Conservation (phyloP, 2,888 invertebrate species). For the Archips xylosteana region DNA sequence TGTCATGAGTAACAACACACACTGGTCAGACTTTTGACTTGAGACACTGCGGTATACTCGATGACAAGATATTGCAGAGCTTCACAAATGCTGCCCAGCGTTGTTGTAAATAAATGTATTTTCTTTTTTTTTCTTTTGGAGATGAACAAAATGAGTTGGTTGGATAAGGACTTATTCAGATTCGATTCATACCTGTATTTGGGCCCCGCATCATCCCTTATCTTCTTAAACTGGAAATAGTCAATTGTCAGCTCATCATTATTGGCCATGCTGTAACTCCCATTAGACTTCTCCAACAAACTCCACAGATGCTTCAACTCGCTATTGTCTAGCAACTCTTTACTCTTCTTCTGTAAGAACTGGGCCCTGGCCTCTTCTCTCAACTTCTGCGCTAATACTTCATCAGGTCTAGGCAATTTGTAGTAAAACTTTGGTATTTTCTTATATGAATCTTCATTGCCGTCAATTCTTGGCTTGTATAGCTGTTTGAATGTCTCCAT, state of each 20-base stretch:
- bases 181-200: slow-evolving; percentile 87
- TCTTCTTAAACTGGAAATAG: slow-evolving; percentile 93
- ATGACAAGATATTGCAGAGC: too few species aligned
- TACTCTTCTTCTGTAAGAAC: slow-evolving; percentile 93
- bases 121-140: too few species aligned
- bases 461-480: slow-evolving; percentile 81
- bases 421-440: slow-evolving; percentile 91
- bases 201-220: slow-evolving; percentile 89
- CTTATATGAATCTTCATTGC: slow-evolving; percentile 81
- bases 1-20: too few species aligned
- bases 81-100: too few species aligned
- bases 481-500: slow-evolving; percentile 83
- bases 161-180: too few species aligned
- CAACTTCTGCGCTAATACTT: slow-evolving; percentile 91
- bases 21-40: too few species aligned
- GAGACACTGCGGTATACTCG: too few species aligned
- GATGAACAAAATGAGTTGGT: too few species aligned
- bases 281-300: slow-evolving; percentile 92
- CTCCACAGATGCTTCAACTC: slow-evolving; percentile 95
- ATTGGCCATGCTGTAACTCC: slow-evolving; percentile 86
- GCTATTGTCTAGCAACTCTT: slow-evolving; percentile 93
- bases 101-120: too few species aligned
- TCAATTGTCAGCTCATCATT: slow-evolving; percentile 93
- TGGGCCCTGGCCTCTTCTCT: slow-evolving; percentile 95
- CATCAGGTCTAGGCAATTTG: slow-evolving; percentile 91